Evolutionary conservation across 1,140 invertebrate genomes (phyloP).

Genomic region (Magallana ariakensis): DNA sequence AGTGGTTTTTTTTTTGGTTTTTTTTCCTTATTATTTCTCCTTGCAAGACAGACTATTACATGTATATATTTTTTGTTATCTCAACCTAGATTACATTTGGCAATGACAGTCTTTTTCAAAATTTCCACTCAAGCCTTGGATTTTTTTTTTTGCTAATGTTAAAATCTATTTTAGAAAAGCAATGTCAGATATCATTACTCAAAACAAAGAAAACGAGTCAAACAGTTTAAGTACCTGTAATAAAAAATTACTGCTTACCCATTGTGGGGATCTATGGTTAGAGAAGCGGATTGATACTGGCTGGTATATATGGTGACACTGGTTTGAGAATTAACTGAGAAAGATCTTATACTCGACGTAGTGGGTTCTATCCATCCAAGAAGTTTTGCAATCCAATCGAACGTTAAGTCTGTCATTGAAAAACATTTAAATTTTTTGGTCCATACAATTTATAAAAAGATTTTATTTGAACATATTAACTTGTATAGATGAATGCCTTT

Average conservation of each 20-base stretch:
- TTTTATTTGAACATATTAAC: background rate
- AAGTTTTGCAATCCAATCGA: conserved; percentile 7
- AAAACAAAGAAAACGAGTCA: too few species aligned
- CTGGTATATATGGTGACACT: background rate
- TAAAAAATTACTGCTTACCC: background rate
- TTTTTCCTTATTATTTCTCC: too few species aligned
- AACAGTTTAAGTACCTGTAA: too few species aligned
- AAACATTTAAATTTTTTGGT: too few species aligned
- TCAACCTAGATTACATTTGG: background rate
- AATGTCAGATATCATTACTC: too few species aligned
- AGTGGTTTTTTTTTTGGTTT: too few species aligned
- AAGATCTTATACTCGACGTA: background rate
- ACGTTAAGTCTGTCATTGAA: background rate
- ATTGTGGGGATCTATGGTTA: background rate
- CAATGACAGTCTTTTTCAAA: too few species aligned
- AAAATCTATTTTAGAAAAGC: too few species aligned
- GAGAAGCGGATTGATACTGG: background rate
- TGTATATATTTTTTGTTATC: background rate
- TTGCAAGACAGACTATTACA: too few species aligned
- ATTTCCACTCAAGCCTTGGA: too few species aligned
- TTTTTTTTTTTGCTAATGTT: too few species aligned
- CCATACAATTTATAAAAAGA: too few species aligned
- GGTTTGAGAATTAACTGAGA: background rate
- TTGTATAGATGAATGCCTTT: background rate
- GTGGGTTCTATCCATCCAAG: background rate